phyloP scores from a whole-genome alignment of 2,797 vertebrate species.

The Denticeps clupeoides region DNA sequence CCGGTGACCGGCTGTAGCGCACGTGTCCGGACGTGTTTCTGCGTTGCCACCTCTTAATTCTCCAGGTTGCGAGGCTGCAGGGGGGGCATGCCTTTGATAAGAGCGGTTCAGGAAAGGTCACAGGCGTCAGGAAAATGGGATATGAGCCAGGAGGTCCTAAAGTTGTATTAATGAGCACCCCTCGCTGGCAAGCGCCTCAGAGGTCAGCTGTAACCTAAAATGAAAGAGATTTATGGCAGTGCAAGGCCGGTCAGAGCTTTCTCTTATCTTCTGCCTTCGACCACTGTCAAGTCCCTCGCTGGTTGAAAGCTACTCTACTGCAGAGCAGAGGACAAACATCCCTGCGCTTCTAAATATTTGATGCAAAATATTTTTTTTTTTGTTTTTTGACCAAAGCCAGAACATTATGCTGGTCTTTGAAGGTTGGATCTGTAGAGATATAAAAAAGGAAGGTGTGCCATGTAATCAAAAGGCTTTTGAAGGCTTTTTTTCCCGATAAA shows the following conservation, averaged over 20 bases:
- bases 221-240: constrained; percentile 72
- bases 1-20: too few relatives aligned
- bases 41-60: constrained; percentile 45
- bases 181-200: constrained; percentile 54
- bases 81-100: constrained; percentile 53
- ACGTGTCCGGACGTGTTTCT: too few relatives aligned
- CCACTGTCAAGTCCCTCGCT: constrained; percentile 54
- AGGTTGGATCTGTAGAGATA: constrained; percentile 29
- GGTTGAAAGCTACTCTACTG: constrained; percentile 59
- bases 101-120: constrained; percentile 64
- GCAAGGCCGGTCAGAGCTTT: constrained; percentile 55
- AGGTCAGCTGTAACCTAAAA: constrained; percentile 72
- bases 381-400: constrained; percentile 47
- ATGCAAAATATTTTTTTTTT: constrained; percentile 64
- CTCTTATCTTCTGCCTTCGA: constrained; percentile 60
- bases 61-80: constrained; percentile 37
- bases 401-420: constrained; percentile 41
- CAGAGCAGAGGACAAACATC: constrained; percentile 45
- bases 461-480: constrained; percentile 28
- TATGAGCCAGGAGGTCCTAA: constrained; percentile 62
- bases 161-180: constrained; percentile 72
- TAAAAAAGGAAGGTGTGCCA: constrained; percentile 26
- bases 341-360: constrained; percentile 61
- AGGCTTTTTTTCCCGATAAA: too few relatives aligned
- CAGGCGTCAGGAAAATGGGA: constrained; percentile 61